A percentile compares a stretch with the other conserved stretches of the same genome.
phyloP scores from a whole-genome alignment of 1,140 invertebrate species.

The Drosophila mauritiana region DNA sequence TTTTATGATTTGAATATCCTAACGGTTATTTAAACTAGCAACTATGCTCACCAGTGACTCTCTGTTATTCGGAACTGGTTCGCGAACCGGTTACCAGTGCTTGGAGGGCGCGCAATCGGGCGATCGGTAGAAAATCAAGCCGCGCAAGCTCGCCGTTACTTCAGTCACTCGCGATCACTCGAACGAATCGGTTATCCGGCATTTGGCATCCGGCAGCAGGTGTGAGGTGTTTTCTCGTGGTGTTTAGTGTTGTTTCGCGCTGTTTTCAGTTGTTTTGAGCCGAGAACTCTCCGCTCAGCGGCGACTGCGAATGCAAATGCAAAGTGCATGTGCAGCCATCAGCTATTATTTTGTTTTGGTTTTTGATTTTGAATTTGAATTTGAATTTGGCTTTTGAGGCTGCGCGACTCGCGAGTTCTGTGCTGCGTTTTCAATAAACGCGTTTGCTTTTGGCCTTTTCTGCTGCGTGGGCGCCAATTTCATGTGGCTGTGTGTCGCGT shows the following conservation, averaged over 20 bases:
- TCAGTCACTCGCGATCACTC: constrained; percentile 56
- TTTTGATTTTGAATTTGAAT: constrained; percentile 10
- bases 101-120: not conserved
- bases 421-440: constrained; percentile 76
- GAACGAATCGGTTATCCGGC: constrained; percentile 56
- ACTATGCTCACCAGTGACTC: no score
- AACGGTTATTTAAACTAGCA: not conserved
- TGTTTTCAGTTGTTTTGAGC: constrained; percentile 7
- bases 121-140: constrained; percentile 6
- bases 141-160: constrained; percentile 29
- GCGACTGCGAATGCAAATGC: constrained; percentile 15
- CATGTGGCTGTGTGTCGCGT: constrained; percentile 33
- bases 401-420: constrained; percentile 37
- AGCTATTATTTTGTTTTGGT: constrained; percentile 29
- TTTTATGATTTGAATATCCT: no score
- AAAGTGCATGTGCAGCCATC: constrained; percentile 47
- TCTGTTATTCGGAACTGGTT: constrained; percentile 2
- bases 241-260: constrained; percentile 23
- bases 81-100: not conserved
- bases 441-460: constrained; percentile 64
- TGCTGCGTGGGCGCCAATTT: constrained; percentile 65
- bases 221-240: constrained; percentile 14
- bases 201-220: constrained; percentile 9
- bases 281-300: constrained; percentile 27
- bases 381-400: constrained; percentile 23